Evolutionary conservation across 2,797 vertebrate species (phyloP).

Genomic region (Phalanger gymnotis): DNA sequence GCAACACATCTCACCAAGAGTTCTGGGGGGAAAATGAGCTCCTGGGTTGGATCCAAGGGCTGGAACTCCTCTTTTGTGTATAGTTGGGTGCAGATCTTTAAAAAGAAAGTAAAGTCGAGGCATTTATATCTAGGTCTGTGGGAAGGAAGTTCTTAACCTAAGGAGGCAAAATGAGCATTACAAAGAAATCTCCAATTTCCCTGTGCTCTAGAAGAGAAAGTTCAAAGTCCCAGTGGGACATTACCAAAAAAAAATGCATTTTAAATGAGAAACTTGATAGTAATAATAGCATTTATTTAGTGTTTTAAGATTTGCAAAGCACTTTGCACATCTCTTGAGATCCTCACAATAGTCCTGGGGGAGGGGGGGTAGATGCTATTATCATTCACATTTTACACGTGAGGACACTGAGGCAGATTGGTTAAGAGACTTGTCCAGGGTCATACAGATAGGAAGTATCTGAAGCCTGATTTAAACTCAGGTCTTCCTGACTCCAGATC

Average conservation of each 20-base stretch:
- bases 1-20: constrained; percentile 87
- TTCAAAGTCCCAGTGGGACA: neutral
- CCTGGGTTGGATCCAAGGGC: constrained; percentile 93
- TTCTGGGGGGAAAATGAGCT: constrained; percentile 95
- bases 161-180: constrained; percentile 6
- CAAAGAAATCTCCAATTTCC: neutral
- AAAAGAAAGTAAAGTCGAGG: constrained; percentile 55
- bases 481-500: neutral
- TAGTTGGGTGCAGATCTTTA: constrained; percentile 82
- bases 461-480: neutral
- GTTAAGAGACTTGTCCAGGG: neutral
- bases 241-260: no score
- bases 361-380: no score
- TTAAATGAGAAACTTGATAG: neutral
- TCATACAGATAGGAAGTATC: neutral
- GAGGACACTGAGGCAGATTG: constrained; percentile 33
- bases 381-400: neutral
- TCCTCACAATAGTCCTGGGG: no score
- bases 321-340: no score
- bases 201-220: neutral
- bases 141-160: constrained; percentile 41
- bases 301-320: neutral
- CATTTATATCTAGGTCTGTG: constrained; percentile 6
- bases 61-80: constrained; percentile 87
- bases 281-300: neutral